phyloP scores from a whole-genome alignment of 2,888 invertebrate species.

The Lithophane ornitopus region DNA sequence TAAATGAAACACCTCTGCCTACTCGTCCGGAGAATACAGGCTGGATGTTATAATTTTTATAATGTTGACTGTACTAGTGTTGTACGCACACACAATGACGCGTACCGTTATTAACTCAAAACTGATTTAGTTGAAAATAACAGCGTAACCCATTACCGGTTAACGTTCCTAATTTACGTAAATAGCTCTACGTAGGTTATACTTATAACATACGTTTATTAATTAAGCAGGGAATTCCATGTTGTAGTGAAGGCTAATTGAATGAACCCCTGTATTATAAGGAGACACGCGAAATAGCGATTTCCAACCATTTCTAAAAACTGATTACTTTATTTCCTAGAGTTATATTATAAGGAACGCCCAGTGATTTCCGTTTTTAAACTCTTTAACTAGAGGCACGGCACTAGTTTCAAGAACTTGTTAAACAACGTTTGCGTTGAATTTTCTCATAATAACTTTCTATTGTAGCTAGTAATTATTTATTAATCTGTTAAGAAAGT shows the following conservation, averaged over 20 bases:
- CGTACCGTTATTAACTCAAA: slow-evolving; percentile 32
- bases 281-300: slow-evolving; percentile 77
- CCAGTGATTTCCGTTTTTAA: slow-evolving; percentile 34
- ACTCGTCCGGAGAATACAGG: background rate
- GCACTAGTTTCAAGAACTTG: background rate
- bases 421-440: background rate
- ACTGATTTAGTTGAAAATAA: slow-evolving; percentile 55
- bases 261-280: slow-evolving; percentile 63
- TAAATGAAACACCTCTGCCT: no score
- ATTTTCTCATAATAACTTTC: background rate
- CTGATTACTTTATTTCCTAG: slow-evolving; percentile 71
- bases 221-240: slow-evolving; percentile 60
- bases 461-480: no score
- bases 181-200: slow-evolving; percentile 43
- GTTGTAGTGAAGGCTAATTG: slow-evolving; percentile 61
- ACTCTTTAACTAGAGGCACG: background rate
- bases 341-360: slow-evolving; percentile 48
- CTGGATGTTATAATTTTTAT: no score
- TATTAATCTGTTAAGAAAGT: no score
- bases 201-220: slow-evolving; percentile 56
- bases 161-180: slow-evolving; percentile 54
- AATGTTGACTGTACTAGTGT: background rate
- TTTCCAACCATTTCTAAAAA: slow-evolving; percentile 72
- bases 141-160: slow-evolving; percentile 48
- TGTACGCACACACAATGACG: slow-evolving; percentile 4